Percentiles rank a stretch among this genome's conserved stretches.
phyloP scores from a whole-genome alignment of 1,140 invertebrate species.

The Atta colombica region DNA sequence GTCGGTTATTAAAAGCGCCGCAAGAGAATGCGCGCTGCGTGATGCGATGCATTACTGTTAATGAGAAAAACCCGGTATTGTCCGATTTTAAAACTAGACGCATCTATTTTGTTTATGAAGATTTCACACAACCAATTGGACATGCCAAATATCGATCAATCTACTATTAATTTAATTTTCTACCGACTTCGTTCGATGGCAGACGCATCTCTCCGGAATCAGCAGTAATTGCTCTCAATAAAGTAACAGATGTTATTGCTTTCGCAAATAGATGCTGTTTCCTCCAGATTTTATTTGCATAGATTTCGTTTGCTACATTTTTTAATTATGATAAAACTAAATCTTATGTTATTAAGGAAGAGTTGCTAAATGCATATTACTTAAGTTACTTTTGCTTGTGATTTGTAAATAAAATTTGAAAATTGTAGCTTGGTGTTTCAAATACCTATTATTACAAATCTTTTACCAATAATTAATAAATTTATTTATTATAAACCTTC shows the following conservation, averaged over 20 bases:
- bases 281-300: background rate
- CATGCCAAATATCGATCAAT: constrained; percentile 11
- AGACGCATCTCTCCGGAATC: background rate
- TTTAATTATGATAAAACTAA: background rate
- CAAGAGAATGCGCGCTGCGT: constrained; percentile 35
- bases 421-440: too few species aligned
- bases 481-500: too few species aligned
- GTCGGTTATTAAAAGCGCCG: constrained; percentile 62
- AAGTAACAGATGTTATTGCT: background rate
- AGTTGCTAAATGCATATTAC: too few species aligned
- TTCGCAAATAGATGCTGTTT: constrained; percentile 7
- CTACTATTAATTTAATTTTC: constrained; percentile 24
- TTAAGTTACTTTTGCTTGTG: too few species aligned
- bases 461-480: too few species aligned
- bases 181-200: background rate
- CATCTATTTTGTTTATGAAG: background rate
- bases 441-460: too few species aligned
- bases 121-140: background rate
- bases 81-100: constrained; percentile 45
- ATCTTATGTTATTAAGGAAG: background rate
- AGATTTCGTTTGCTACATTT: background rate
- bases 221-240: constrained; percentile 8
- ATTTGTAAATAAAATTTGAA: too few species aligned
- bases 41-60: constrained; percentile 52
- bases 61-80: constrained; percentile 48